These are phyloP conservation scores for Loripinus fragilis DNA, from an alignment of 2,888 invertebrate species.

Conservation along the genomic window DNA sequence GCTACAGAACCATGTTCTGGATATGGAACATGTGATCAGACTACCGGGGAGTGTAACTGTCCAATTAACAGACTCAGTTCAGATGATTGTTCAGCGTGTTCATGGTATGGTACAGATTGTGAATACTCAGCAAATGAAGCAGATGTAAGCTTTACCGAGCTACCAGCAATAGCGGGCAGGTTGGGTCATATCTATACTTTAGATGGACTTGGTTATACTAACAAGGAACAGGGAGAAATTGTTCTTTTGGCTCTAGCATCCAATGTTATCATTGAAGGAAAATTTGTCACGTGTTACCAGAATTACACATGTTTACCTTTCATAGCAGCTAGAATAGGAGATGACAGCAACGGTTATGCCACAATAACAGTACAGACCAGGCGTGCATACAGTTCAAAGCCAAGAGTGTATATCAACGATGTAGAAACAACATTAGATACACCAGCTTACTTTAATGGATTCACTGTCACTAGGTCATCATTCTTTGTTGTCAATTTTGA, in stretches of 20 bases:
- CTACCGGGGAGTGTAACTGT: conserved; percentile 65
- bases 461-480: conserved; percentile 51
- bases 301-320: conserved; percentile 68
- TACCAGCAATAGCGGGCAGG: conserved; percentile 48
- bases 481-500: conserved; percentile 50
- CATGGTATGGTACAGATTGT: conserved; percentile 68
- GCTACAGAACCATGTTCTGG: conserved; percentile 65
- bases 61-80: conserved; percentile 64
- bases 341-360: conserved; percentile 56
- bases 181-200: conserved; percentile 64
- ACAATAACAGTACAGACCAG: conserved; percentile 59
- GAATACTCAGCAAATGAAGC: conserved; percentile 53
- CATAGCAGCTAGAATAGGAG: conserved; percentile 63
- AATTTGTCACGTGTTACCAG: conserved; percentile 68
- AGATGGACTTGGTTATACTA: conserved; percentile 62
- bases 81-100: conserved; percentile 65
- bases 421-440: conserved; percentile 50
- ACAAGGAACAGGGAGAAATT: conserved; percentile 60
- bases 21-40: conserved; percentile 67
- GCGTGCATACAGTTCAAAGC: conserved; percentile 40
- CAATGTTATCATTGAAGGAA: conserved; percentile 64
- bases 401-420: conserved; percentile 57
- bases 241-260: conserved; percentile 60
- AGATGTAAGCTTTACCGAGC: neutral
- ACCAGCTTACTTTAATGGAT: conserved; percentile 61